These are phyloP conservation scores for Pinctada fucata DNA, from an alignment of 2,888 invertebrate genomes.

Conservation along the genomic window DNA sequence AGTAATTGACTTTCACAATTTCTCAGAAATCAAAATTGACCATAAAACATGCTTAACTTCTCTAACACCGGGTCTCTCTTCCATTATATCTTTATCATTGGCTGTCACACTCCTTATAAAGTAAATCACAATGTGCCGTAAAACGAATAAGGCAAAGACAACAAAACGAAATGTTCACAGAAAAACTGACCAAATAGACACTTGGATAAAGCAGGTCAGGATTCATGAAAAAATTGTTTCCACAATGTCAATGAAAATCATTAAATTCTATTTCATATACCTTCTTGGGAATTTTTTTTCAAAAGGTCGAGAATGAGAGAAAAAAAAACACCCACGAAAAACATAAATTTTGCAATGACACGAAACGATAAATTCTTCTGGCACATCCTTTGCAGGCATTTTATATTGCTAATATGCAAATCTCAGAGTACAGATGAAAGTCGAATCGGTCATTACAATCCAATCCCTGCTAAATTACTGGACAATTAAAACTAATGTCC, in stretches of 20 bases:
- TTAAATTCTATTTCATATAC: no score
- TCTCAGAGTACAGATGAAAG: not conserved
- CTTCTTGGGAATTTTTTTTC: no score
- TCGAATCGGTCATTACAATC: not conserved
- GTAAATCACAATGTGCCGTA: not conserved
- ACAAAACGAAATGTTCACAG: no score
- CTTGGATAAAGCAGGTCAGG: no score
- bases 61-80: not conserved
- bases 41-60: not conserved
- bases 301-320: no score
- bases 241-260: no score
- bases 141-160: not conserved
- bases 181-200: no score
- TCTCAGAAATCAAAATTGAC: not conserved
- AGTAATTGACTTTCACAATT: not conserved
- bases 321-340: no score
- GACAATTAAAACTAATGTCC: conserved; percentile 3
- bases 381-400: no score
- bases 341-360: no score
- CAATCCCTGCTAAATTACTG: not conserved
- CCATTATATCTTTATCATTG: not conserved
- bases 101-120: not conserved
- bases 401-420: not conserved
- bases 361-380: no score
- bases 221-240: no score